These are phyloP conservation scores for Scolanthus callimorphus DNA, from an alignment of 92 coral and sea anemone species.

Conservation along the genomic window DNA sequence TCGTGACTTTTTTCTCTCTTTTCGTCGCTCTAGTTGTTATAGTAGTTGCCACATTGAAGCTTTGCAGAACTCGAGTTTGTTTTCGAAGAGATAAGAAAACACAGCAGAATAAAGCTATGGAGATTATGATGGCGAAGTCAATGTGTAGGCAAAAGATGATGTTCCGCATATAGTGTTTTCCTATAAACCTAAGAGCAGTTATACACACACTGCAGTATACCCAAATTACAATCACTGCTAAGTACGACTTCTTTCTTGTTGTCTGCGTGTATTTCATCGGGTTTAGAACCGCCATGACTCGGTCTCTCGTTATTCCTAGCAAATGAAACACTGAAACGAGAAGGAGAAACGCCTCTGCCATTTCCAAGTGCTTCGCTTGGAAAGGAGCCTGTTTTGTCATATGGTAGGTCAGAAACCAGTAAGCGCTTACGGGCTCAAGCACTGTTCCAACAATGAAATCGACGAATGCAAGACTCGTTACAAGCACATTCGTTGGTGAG, in stretches of 20 bases:
- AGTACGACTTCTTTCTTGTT: constrained; percentile 28
- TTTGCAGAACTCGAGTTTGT: constrained; percentile 38
- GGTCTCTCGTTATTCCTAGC: constrained; percentile 56
- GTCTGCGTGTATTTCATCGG: constrained; percentile 35
- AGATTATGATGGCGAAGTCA: constrained; percentile 42
- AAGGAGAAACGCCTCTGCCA: constrained; percentile 53
- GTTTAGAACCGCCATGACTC: constrained; percentile 42
- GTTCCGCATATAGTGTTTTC: constrained; percentile 34
- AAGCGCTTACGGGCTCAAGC: constrained; percentile 60
- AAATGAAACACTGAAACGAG: constrained; percentile 56
- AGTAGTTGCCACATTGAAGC: constrained; percentile 12
- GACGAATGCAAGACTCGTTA: constrained; percentile 56
- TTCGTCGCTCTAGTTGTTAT: constrained; percentile 19
- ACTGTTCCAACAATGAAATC: constrained; percentile 58
- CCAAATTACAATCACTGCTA: constrained; percentile 26
- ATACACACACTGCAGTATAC: constrained; percentile 40
- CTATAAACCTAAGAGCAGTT: constrained; percentile 27
- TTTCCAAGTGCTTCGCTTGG: constrained; percentile 40
- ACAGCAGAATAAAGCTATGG: constrained; percentile 33
- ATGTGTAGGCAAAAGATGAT: constrained; percentile 55
- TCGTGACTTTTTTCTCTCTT: constrained; percentile 58
- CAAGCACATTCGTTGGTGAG: constrained; percentile 50
- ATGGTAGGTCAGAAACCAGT: constrained; percentile 30
- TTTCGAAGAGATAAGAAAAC: constrained; percentile 36
- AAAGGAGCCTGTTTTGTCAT: constrained; percentile 17